Evolutionary conservation across 2,888 invertebrate species (phyloP), one percentile per base, ranked within the genome.

Genomic region (Shargacucullia verbasci): DNA sequence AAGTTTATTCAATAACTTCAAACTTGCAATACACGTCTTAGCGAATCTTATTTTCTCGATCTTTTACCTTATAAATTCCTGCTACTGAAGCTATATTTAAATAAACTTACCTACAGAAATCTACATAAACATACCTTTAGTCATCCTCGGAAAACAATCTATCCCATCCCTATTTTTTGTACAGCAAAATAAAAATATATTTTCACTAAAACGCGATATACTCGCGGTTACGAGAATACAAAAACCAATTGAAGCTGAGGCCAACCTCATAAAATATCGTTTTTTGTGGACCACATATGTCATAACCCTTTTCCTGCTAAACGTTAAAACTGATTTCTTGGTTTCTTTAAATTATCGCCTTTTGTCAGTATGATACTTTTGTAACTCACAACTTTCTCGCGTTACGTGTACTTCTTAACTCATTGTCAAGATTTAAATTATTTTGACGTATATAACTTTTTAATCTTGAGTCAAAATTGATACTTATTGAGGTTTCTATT

Each of bases 341-440:
- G 82, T 80, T 79, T 72, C 76, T 72, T 76, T 83, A 81, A 85
- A 81, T 84, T 82, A 81, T 80, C 50, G 76, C 64, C 80, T 77
- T 84, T 82, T 81, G 60, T 57, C 46, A 56, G 59, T 47, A 31
- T 41, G 25, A 7, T 52, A 75, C 68, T 37, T 46, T 31, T 33
- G 52, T 8, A 52, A 47, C 61, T 70, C 65, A 48, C 47, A 2
- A 0, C 0, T 6, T 33, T 41, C 1, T 47, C 48, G 11, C 33
- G 14, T 8, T 3, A 2, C 5, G 20, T 14, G 20, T n/a, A n/a
- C n/a, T n/a, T n/a, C n/a, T n/a, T n/a, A 20, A 39, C 6, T 37
- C 2, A 9, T 41, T 29, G 5, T 29, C 9, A 10, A 41, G 29
- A 29, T 9, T 9, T n/a, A 11, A 25, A 34, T n/a, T 34, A 34